Evolutionary conservation across 2,888 invertebrate species (phyloP), one percentile per base, ranked within the genome.

Genomic region (Cryptosula pallasiana): DNA sequence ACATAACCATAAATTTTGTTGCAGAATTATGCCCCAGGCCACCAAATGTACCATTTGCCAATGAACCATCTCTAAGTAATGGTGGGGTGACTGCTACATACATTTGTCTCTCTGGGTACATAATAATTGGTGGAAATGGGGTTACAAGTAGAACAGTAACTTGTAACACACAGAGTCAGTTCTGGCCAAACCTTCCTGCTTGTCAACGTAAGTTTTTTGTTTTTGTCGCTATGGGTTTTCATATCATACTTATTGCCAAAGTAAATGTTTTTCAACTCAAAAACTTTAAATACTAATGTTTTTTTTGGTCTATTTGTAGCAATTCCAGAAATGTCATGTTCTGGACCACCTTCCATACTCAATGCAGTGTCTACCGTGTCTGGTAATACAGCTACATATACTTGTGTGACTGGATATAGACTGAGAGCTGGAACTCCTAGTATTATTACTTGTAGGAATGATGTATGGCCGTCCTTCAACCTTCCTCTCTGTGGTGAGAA

Each of bases 141-240:
- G 63, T 32, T 13, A 63, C 63, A 25, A 32, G 29, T 13, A 5
- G 13, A 9, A 34, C 34, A 5, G 27, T 63, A 3, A 20, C 25
- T 3, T 63, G 63, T 63, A 25, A 20, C 13, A 63, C 63, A 1
- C 32, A 27, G 13, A 63, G 29, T 34, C 63, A 63, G 63, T 63
- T 63, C 34, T 63, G 63, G 63, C 63, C 63, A 5, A 63, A 63
- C 63, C 63, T 63, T 5, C 63, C 63, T 29, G 2, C 63, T 63
- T 63, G 63, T 63, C 29, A 63, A 63, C 63, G 63, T 63, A 34
- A 63, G 63, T 63, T 13, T 5, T 13, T 45, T 45, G n/a, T n/a
- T n/a, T n/a, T n/a, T n/a, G n/a, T n/a, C n/a, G n/a, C n/a, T n/a
- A n/a, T n/a, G n/a, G n/a, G n/a, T n/a, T n/a, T n/a, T n/a, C n/a